A percentile compares a stretch with the other conserved stretches of the same genome.
phyloP scores from a whole-genome alignment of 1,140 invertebrate species.

The Rhopalosiphum maidis region DNA sequence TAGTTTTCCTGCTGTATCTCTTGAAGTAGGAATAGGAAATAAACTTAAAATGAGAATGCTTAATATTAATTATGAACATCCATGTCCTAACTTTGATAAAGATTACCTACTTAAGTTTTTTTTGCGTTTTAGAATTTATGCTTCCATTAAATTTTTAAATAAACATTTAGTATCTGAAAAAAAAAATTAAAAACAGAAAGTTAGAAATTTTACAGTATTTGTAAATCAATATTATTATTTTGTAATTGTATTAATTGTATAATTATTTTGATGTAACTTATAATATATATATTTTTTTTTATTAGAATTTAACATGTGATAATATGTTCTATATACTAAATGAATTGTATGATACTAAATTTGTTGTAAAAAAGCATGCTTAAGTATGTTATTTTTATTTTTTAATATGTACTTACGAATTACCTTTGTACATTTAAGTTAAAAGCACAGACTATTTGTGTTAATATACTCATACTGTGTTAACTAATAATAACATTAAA shows the following conservation, averaged over 20 bases:
- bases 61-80: background rate
- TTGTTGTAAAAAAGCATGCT: too few relatives aligned
- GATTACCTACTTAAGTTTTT: background rate
- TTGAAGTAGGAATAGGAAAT: background rate
- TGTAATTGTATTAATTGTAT: background rate
- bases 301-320: background rate
- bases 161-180: slow-evolving; percentile 8
- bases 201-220: background rate
- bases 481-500: too few relatives aligned
- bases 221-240: background rate
- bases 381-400: too few relatives aligned
- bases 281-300: background rate
- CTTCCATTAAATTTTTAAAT: background rate
- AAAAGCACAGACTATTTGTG: too few relatives aligned
- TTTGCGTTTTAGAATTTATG: slow-evolving; percentile 25
- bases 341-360: too few relatives aligned
- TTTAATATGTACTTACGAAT: too few relatives aligned
- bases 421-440: too few relatives aligned
- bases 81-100: background rate
- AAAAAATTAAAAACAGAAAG: background rate
- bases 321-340: too few relatives aligned
- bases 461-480: too few relatives aligned
- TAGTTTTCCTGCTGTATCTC: background rate
- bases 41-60: background rate
- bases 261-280: slow-evolving; percentile 2